Conservation (phyloP, 2,888 invertebrate species). For the Trichopoda pennipes region DNA sequence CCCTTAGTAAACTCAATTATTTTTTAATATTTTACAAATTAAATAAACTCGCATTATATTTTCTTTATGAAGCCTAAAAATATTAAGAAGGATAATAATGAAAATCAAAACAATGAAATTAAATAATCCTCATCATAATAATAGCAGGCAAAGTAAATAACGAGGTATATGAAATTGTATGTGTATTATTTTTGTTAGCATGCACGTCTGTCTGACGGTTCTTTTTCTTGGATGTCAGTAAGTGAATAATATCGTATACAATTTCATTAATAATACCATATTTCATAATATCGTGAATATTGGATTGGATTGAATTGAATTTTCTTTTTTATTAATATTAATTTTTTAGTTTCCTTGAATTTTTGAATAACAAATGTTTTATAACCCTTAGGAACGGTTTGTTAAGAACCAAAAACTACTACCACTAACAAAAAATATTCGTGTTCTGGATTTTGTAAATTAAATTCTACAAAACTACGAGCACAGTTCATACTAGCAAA, state of each 20-base stretch:
- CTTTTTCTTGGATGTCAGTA: slow-evolving; percentile 44
- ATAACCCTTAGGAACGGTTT: neutral
- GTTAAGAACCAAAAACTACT: too few species aligned
- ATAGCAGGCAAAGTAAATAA: slow-evolving; percentile 16
- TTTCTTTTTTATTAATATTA: slow-evolving; percentile 9
- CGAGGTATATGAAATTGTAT: neutral
- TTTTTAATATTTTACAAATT: slow-evolving; percentile 67
- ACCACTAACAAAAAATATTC: too few species aligned
- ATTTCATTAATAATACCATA: slow-evolving; percentile 67
- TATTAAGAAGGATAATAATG: slow-evolving; percentile 55
- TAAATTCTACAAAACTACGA: too few species aligned
- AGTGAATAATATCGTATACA: slow-evolving; percentile 62
- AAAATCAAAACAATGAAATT: slow-evolving; percentile 65
- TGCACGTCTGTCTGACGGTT: slow-evolving; percentile 22
- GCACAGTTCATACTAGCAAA: too few species aligned
- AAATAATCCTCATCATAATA: slow-evolving; percentile 64
- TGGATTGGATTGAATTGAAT: neutral
- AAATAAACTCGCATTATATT: slow-evolving; percentile 63
- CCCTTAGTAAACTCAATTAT: slow-evolving; percentile 44
- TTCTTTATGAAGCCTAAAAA: slow-evolving; percentile 65
- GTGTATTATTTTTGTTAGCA: neutral
- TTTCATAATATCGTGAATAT: slow-evolving; percentile 52
- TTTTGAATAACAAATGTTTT: neutral
- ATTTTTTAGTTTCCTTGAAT: neutral
- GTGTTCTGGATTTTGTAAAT: too few species aligned